Conservation (phyloP, 2,888 invertebrate species). For the Luperina testacea region DNA sequence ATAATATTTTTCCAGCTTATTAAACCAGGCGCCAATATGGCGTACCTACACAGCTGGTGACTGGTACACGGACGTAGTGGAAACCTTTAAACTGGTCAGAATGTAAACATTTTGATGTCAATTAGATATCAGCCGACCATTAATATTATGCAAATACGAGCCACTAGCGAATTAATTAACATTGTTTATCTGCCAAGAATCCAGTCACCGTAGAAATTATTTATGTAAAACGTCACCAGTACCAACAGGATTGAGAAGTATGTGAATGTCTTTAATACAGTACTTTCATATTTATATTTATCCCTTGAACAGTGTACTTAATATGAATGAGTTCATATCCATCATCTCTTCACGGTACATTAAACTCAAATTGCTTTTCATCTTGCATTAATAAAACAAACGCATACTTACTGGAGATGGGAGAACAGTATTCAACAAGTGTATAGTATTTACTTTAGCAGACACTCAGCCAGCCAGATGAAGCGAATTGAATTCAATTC, state of each 20-base stretch:
- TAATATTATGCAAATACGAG: constrained; percentile 61
- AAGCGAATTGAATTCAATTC: constrained; percentile 45
- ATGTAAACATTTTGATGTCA: constrained; percentile 62
- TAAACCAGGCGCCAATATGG: constrained; percentile 18
- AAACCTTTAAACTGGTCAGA: constrained; percentile 40
- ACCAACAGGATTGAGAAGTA: constrained; percentile 19
- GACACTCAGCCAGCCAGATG: constrained; percentile 22
- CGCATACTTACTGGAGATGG: constrained; percentile 18
- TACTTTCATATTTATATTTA: constrained; percentile 38
- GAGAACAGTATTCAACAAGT: constrained; percentile 35
- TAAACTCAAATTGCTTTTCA: constrained; percentile 48
- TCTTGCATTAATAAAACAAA: constrained; percentile 38
- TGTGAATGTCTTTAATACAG: constrained; percentile 9
- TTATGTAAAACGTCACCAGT: constrained; percentile 11
- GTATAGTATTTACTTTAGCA: constrained; percentile 13
- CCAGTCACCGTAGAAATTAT: constrained; percentile 41
- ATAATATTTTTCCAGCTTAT: constrained; percentile 23
- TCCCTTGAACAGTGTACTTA: not conserved
- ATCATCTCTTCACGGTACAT: constrained; percentile 39
- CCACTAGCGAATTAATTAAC: constrained; percentile 59
- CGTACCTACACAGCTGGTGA: constrained; percentile 18
- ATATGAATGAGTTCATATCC: constrained; percentile 24
- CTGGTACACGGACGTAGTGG: constrained; percentile 4
- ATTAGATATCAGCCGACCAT: constrained; percentile 58
- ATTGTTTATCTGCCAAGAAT: constrained; percentile 53